Evolutionary conservation across 1,140 invertebrate species (phyloP).

Genomic region (Hesperophylax magnus): DNA sequence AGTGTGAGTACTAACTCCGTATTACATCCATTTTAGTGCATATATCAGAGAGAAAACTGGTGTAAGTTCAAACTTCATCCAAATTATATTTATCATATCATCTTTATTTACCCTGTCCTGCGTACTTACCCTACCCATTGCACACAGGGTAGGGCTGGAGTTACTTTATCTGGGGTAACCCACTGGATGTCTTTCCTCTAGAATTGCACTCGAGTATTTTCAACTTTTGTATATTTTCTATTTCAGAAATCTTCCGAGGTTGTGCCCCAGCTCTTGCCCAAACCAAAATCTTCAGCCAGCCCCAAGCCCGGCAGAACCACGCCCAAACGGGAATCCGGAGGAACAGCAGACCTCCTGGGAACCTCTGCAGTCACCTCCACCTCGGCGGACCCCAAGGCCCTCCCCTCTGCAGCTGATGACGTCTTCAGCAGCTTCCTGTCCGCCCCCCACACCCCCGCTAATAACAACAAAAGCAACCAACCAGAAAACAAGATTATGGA

Average conservation of each 20-base stretch:
- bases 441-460: slow-evolving; percentile 70
- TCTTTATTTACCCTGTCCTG: too few species aligned
- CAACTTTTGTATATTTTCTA: neutral
- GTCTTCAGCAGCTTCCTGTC: slow-evolving; percentile 85
- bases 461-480: slow-evolving; percentile 62
- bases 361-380: slow-evolving; percentile 64
- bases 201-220: too few species aligned
- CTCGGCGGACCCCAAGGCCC: slow-evolving; percentile 63
- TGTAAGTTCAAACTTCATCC: too few species aligned
- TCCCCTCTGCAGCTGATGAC: slow-evolving; percentile 74
- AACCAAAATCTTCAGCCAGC: slow-evolving; percentile 75
- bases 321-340: slow-evolving; percentile 67
- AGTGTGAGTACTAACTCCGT: slow-evolving; percentile 35
- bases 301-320: slow-evolving; percentile 77
- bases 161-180: too few species aligned
- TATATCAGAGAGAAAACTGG: too few species aligned
- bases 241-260: slow-evolving; percentile 67
- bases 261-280: slow-evolving; percentile 66
- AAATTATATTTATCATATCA: too few species aligned
- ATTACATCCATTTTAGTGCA: too few species aligned
- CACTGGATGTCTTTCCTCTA: too few species aligned
- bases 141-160: too few species aligned
- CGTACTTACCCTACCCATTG: too few species aligned
- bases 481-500: slow-evolving; percentile 66
- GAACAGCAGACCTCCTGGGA: slow-evolving; percentile 68